Evolutionary conservation across 2,113 vertebrate species (phyloP).

Genomic region (Neogobius melanostomus): DNA sequence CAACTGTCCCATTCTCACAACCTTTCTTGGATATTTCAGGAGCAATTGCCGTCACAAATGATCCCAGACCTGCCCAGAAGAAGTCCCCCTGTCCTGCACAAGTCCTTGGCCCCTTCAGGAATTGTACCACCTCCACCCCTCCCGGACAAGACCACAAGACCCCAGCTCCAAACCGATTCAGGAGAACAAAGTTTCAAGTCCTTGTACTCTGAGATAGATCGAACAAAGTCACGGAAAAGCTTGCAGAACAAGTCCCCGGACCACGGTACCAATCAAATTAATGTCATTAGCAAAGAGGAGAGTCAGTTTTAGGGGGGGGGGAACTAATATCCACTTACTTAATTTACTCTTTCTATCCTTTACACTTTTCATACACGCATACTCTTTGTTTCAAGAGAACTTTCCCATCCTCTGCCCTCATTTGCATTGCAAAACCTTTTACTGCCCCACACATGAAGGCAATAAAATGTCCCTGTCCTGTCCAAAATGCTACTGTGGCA

Average conservation of each 20-base stretch:
- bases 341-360: too few species aligned
- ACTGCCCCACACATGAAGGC: not conserved
- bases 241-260: not conserved
- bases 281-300: conserved; percentile 23
- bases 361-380: too few species aligned
- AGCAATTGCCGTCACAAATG: conserved; percentile 20
- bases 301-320: not conserved
- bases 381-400: too few species aligned
- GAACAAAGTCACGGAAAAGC: not conserved
- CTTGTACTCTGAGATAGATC: conserved; percentile 27
- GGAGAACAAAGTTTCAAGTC: not conserved
- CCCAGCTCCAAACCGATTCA: not conserved
- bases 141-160: not conserved
- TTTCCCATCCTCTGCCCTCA: too few species aligned
- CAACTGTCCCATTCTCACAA: conserved; percentile 8
- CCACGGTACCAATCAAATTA: not conserved
- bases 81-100: not conserved
- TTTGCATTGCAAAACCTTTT: not conserved
- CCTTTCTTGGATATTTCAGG: not conserved
- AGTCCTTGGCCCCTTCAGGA: not conserved
- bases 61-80: conserved; percentile 25
- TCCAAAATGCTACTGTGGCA: not conserved
- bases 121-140: not conserved
- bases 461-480: not conserved
- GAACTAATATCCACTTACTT: not conserved